Evolutionary conservation across 2,797 vertebrate genomes (phyloP).

Genomic region (Diplodus sargus): DNA sequence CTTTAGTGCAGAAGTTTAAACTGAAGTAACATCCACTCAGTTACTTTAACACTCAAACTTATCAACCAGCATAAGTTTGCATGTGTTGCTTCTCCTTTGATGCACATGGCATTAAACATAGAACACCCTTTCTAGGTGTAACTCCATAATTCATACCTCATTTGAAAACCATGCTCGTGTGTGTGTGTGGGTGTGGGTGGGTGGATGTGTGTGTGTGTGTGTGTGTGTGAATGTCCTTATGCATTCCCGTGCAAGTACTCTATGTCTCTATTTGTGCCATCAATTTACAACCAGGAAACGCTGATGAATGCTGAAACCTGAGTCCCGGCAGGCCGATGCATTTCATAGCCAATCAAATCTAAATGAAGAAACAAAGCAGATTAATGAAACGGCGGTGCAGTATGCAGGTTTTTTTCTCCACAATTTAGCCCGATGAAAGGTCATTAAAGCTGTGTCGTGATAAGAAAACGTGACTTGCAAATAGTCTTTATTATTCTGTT

Average conservation of each 20-base stretch:
- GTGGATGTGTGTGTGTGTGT: neutral
- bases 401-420: conserved; percentile 64
- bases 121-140: conserved; percentile 33
- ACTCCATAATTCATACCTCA: conserved; percentile 30
- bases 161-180: conserved; percentile 1
- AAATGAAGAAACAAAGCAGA: conserved; percentile 88
- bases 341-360: conserved; percentile 89
- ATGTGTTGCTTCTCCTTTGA: conserved; percentile 16
- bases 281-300: conserved; percentile 84
- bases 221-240: conserved; percentile 26
- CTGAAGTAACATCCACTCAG: conserved; percentile 12
- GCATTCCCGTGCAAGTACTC: conserved; percentile 39
- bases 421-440: conserved; percentile 79
- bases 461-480: conserved; percentile 76
- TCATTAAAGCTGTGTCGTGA: conserved; percentile 79
- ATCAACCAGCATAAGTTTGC: neutral
- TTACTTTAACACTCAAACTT: neutral
- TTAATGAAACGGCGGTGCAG: conserved; percentile 87
- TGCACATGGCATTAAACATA: conserved; percentile 47
- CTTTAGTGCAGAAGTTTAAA: conserved; percentile 6
- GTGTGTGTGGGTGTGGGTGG: neutral
- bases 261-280: conserved; percentile 61
- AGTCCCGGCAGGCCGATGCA: conserved; percentile 83
- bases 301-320: conserved; percentile 86
- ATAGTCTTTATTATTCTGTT: conserved; percentile 79